Evolutionary conservation across 2,797 vertebrate genomes (phyloP).

Genomic region (Amblyraja radiata): DNA sequence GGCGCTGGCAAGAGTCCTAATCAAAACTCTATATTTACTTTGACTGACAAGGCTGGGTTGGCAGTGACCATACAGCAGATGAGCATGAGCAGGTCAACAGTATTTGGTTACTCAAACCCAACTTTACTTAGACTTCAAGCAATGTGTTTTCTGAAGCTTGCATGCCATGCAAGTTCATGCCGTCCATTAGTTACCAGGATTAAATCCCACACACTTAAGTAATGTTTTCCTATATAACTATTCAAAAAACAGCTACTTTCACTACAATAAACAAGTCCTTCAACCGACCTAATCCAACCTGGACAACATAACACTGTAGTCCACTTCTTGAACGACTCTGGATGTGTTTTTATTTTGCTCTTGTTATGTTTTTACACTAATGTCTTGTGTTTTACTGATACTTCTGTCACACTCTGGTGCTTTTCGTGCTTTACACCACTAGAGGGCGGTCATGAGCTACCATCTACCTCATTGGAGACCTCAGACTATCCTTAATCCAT

Average conservation of each 20-base stretch:
- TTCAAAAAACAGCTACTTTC: background rate
- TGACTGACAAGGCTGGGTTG: background rate
- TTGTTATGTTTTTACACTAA: too few relatives aligned
- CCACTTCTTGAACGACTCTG: too few relatives aligned
- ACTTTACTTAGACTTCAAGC: background rate
- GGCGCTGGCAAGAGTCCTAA: background rate
- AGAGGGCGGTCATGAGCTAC: too few relatives aligned
- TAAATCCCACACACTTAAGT: background rate
- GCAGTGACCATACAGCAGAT: background rate
- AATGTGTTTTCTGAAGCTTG: background rate
- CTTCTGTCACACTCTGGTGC: too few relatives aligned
- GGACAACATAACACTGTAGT: too few relatives aligned
- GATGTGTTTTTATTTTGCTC: too few relatives aligned
- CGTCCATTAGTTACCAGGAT: background rate
- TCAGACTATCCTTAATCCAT: too few relatives aligned
- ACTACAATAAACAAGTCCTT: too few relatives aligned
- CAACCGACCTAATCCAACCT: too few relatives aligned
- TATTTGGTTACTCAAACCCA: slow-evolving; percentile 18
- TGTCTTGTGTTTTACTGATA: too few relatives aligned
- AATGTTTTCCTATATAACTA: background rate
- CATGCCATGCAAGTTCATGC: background rate
- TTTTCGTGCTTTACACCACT: too few relatives aligned
- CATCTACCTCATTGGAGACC: too few relatives aligned
- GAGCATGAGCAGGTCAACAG: background rate
- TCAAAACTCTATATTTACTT: slow-evolving; percentile 9